A percentile compares a stretch with the other conserved stretches of the same genome.
Evolutionary conservation across 2,797 vertebrate genomes (phyloP).

Genomic region (Schizopygopsis pylzovi): DNA sequence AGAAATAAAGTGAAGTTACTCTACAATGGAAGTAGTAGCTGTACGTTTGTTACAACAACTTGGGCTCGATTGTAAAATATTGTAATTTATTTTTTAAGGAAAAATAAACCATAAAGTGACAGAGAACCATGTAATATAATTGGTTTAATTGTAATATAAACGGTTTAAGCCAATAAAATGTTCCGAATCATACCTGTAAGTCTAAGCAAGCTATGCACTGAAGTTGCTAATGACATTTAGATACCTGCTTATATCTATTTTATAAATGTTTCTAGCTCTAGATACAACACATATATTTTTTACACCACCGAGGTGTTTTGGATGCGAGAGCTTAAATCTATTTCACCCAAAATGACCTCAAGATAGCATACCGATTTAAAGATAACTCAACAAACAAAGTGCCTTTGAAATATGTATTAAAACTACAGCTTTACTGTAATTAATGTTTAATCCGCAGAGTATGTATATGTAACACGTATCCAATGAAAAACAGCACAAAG

Average conservation of each 20-base stretch:
- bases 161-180: not conserved
- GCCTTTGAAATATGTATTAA: constrained; percentile 42
- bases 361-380: constrained; percentile 24
- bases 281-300: constrained; percentile 47
- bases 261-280: constrained; percentile 38
- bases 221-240: constrained; percentile 52
- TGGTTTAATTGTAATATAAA: not conserved
- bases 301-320: constrained; percentile 24
- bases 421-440: constrained; percentile 38
- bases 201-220: constrained; percentile 53
- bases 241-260: constrained; percentile 48
- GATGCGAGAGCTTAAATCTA: constrained; percentile 35
- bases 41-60: not conserved
- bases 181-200: constrained; percentile 30
- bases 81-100: constrained; percentile 40
- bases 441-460: constrained; percentile 10
- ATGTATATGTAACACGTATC: constrained; percentile 18
- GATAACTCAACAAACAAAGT: constrained; percentile 29
- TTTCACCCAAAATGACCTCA: constrained; percentile 41
- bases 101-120: constrained; percentile 54
- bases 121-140: constrained; percentile 4
- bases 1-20: not conserved
- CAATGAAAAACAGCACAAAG: constrained; percentile 49
- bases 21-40: constrained; percentile 21
- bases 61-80: not conserved